These are phyloP conservation scores for Meteorus cinctellus DNA, from an alignment of 2,888 invertebrate genomes.

Conservation along the genomic window DNA sequence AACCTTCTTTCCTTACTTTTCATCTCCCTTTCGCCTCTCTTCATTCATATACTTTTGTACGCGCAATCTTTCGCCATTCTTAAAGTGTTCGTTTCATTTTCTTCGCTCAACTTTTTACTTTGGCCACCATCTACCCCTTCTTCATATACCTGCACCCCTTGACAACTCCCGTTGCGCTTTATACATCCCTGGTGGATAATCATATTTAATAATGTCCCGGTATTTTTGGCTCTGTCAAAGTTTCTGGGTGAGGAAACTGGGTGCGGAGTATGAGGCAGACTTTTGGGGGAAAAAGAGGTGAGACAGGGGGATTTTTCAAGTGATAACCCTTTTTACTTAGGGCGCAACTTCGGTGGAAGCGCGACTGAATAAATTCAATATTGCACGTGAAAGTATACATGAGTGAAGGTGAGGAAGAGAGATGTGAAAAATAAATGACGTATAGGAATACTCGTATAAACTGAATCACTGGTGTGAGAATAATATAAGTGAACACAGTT, in stretches of 20 bases:
- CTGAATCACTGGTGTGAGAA: no score
- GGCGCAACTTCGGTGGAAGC: slow-evolving; percentile 63
- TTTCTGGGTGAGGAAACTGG: slow-evolving; percentile 59
- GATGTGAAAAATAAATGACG: slow-evolving; percentile 18
- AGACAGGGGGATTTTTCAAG: slow-evolving; percentile 50
- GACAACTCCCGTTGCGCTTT: slow-evolving; percentile 15
- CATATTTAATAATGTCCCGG: slow-evolving; percentile 72
- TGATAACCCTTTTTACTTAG: slow-evolving; percentile 73
- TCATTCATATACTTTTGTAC: slow-evolving; percentile 20
- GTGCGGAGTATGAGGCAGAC: slow-evolving; percentile 54
- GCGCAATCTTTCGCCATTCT: not conserved
- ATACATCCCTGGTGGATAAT: slow-evolving; percentile 56
- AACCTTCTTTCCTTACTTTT: slow-evolving; percentile 39
- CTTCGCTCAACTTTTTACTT: slow-evolving; percentile 24
- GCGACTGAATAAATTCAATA: slow-evolving; percentile 70
- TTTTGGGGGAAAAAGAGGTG: slow-evolving; percentile 42
- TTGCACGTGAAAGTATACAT: slow-evolving; percentile 53
- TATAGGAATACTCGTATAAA: no score
- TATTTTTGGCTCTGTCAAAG: slow-evolving; percentile 68
- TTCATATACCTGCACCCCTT: slow-evolving; percentile 33
- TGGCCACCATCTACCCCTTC: not conserved
- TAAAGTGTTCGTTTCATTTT: slow-evolving; percentile 10
- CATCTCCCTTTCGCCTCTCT: slow-evolving; percentile 41
- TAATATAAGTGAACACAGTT: no score
- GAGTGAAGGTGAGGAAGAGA: slow-evolving; percentile 30